Conservation (phyloP, 2,797 vertebrate genomes). For the Muscicapa comitata region DNA sequence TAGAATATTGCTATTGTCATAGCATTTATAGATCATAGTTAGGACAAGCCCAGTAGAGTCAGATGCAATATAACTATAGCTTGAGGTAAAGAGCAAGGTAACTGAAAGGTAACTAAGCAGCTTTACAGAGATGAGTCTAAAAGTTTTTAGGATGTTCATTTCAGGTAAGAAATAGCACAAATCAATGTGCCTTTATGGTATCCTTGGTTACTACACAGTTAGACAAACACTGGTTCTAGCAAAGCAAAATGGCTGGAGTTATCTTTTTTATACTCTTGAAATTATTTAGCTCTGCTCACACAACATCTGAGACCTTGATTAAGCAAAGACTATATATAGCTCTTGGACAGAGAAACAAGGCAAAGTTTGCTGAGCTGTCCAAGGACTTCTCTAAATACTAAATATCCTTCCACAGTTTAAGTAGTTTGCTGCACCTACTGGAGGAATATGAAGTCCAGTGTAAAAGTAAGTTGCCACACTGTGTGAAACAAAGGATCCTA, state of each 20-base stretch:
- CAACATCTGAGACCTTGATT: not conserved
- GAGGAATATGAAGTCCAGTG: not conserved
- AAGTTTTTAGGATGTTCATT: not conserved
- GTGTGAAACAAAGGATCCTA: not conserved
- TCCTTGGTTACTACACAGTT: not conserved
- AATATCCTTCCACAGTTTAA: not conserved
- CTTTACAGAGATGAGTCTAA: not conserved
- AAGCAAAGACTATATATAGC: not conserved
- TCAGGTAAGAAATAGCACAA: not conserved
- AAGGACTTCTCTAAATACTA: not conserved
- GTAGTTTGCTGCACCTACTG: not conserved
- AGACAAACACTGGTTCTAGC: not conserved
- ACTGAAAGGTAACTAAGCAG: not conserved
- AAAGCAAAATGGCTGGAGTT: not conserved
- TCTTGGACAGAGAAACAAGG: not conserved
- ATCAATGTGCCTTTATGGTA: not conserved
- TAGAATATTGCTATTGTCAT: not conserved
- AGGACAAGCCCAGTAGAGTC: not conserved
- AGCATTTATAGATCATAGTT: not conserved
- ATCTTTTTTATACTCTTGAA: not conserved
- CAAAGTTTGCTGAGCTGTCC: slow-evolving; percentile 1
- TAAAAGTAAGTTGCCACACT: not conserved
- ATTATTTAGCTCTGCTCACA: not conserved
- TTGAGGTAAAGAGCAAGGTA: not conserved
- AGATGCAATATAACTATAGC: not conserved